Conservation (phyloP, 2,797 vertebrate species). For the Phylloscopus collybita region DNA sequence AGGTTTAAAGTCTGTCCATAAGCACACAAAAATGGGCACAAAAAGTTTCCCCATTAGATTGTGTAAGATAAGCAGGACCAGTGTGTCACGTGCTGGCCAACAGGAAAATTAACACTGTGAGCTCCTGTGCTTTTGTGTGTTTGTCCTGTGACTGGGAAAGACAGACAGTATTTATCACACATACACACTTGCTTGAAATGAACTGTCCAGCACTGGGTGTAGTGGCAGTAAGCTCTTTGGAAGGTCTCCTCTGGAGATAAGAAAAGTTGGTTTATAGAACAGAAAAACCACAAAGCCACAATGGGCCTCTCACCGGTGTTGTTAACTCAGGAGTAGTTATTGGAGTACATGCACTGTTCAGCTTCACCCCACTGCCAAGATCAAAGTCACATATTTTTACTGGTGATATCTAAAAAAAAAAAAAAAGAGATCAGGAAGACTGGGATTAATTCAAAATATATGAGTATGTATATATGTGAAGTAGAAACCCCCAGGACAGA, state of each 20-base stretch:
- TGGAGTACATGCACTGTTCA: constrained; percentile 93
- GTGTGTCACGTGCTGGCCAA: background rate
- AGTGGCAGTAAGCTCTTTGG: background rate
- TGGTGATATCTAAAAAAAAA: constrained; percentile 85
- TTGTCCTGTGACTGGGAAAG: background rate
- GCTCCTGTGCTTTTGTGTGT: background rate
- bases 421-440: background rate
- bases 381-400: constrained; percentile 99
- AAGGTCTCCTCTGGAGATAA: background rate
- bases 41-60: background rate
- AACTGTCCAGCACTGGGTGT: background rate
- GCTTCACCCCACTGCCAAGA: constrained; percentile 93
- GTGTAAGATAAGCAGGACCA: background rate
- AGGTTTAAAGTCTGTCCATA: background rate
- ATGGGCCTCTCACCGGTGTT: constrained; percentile 83
- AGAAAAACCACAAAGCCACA: background rate
- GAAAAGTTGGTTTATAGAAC: background rate
- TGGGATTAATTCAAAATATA: background rate
- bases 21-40: background rate
- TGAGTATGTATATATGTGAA: background rate
- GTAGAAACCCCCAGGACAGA: background rate
- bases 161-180: background rate
- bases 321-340: constrained; percentile 97
- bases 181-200: background rate
- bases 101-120: background rate